Evolutionary conservation across 2,113 vertebrate genomes (phyloP).

Genomic region (Paraplagusia blochii): DNA sequence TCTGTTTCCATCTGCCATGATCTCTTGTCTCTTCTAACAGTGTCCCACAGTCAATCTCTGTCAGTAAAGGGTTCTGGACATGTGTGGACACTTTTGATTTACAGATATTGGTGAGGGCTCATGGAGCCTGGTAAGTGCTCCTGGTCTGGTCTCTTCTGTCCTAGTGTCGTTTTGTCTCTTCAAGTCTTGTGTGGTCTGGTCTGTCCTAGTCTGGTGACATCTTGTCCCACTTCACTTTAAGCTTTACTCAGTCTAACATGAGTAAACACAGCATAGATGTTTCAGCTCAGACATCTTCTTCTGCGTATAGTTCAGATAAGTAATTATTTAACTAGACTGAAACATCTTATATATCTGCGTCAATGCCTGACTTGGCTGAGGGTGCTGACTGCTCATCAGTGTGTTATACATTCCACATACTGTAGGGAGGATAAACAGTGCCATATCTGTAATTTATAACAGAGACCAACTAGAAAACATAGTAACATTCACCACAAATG

Average conservation of each 20-base stretch:
- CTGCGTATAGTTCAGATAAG: too few relatives aligned
- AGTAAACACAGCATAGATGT: background rate
- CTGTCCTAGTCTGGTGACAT: too few relatives aligned
- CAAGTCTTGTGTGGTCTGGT: too few relatives aligned
- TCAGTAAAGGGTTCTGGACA: slow-evolving; percentile 13
- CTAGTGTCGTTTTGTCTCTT: too few relatives aligned
- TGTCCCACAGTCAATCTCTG: slow-evolving; percentile 43
- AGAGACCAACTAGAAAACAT: background rate
- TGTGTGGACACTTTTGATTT: slow-evolving; percentile 34
- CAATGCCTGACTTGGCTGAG: background rate
- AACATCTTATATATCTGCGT: background rate
- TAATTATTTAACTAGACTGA: too few relatives aligned
- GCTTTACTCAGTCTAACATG: background rate
- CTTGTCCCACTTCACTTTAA: background rate
- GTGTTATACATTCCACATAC: slow-evolving; percentile 11
- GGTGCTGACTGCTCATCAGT: background rate
- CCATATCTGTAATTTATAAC: background rate
- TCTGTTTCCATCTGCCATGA: slow-evolving; percentile 2
- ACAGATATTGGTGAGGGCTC: slow-evolving; percentile 16
- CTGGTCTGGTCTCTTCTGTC: slow-evolving; percentile 8
- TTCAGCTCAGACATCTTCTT: background rate
- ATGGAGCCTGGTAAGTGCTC: slow-evolving; percentile 18
- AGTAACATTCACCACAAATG: background rate
- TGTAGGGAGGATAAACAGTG: background rate
- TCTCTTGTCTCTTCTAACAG: slow-evolving; percentile 23